Evolutionary conservation across 2,888 invertebrate genomes (phyloP).

Genomic region (Rhimphoctona megacephalus): DNA sequence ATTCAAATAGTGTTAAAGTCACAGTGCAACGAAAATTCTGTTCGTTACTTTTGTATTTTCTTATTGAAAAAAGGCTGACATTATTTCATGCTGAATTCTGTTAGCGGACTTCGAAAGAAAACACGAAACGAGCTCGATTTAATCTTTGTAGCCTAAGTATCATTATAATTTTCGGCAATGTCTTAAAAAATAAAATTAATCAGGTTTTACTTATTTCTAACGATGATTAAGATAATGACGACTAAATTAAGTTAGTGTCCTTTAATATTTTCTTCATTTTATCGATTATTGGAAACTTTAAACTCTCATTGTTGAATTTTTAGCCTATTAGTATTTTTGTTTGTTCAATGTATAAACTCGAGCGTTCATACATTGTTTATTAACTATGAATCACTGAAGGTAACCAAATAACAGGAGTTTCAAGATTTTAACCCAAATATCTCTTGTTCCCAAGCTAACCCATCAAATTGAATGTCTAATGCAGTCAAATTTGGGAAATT

Average conservation of each 20-base stretch:
- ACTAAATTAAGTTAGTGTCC: not conserved
- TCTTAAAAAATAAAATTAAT: not conserved
- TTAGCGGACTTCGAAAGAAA: too few species aligned
- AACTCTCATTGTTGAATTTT: not conserved
- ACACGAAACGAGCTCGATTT: too few species aligned
- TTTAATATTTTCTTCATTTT: not conserved
- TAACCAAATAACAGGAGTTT: not conserved
- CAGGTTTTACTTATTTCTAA: not conserved
- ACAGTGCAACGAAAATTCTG: not conserved
- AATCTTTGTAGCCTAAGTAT: not conserved
- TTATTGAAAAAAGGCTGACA: too few species aligned
- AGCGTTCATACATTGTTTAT: not conserved
- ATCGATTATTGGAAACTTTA: not conserved
- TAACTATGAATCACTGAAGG: not conserved
- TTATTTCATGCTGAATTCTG: too few species aligned
- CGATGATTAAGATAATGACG: not conserved
- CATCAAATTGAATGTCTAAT: conserved; percentile 39
- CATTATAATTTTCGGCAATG: not conserved
- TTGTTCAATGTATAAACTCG: not conserved
- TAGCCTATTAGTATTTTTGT: not conserved
- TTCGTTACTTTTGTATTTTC: too few species aligned
- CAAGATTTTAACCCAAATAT: not conserved
- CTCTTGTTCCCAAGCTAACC: not conserved
- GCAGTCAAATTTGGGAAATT: conserved; percentile 19
- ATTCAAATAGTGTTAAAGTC: not conserved